Evolutionary conservation across 2,888 invertebrate genomes (phyloP), one percentile per base, ranked within the genome.

Genomic region (Margaritifera margaritifera): DNA sequence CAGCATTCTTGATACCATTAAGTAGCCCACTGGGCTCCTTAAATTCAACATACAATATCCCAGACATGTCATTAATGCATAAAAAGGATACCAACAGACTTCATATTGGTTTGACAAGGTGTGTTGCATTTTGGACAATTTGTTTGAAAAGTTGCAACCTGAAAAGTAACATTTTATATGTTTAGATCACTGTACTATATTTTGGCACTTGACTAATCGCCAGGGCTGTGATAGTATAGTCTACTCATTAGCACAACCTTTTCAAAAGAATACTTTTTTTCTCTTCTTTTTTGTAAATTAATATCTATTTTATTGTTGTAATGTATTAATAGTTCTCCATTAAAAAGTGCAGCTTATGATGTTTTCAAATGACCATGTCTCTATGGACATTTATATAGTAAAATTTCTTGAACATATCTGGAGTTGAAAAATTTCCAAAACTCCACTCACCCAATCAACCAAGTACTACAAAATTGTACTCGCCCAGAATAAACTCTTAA

Each of bases 71-170:
- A 18, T 42, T 31, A 27, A 31, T 42, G 8, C 20, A 27, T 20
- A 22, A 5, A 68, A 84, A 85, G 86, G 86, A 89, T 92, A 94
- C 95, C 94, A 0, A 96, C 96, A 68, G 97, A 86, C 91, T 98
- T 98, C 97, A 98, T 98, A 85, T 97, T 96, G 0, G 98, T 98
- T 71, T 94, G 92, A 77, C 96, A 95, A 0, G 95, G 94, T 2
- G 93, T 92, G 77, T 93, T 92, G 88, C 99, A 99, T 75, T 93
- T 92, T 0, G 95, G 94, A 85, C 99, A 99, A 89, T 95, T 95
- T 6, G 96, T 95, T 0, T 92, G 89, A 90, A 99, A 97, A 78
- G 93, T 93, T 63, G 98, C 66, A 22, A 91, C 90, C 86, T 82
- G 75, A 8, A 75, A 71, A 52, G 18, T 24, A 54, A 22, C 15